A percentile compares a stretch with the other conserved stretches of the same genome.
These are phyloP conservation scores for Epinephelus moara DNA, from an alignment of 2,113 vertebrate genomes.

Conservation along the genomic window DNA sequence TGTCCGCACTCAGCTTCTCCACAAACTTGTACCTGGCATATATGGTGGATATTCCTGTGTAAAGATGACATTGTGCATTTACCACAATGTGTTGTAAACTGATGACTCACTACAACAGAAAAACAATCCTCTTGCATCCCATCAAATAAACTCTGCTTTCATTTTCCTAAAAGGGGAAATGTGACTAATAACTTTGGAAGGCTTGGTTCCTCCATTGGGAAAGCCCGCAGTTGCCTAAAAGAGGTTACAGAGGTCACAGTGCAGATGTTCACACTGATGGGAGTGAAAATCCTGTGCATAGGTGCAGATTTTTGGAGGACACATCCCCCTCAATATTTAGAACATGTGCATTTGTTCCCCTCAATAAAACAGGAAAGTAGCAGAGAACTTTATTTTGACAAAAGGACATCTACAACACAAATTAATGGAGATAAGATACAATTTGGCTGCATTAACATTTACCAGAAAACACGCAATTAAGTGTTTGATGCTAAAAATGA, in stretches of 20 bases:
- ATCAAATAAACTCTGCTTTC: conserved; percentile 43
- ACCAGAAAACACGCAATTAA: too few relatives aligned
- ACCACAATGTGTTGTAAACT: background rate
- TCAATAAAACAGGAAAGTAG: too few relatives aligned
- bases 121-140: background rate
- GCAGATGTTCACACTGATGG: background rate
- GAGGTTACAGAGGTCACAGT: background rate
- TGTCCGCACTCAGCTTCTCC: conserved; percentile 85
- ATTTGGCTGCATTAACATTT: too few relatives aligned
- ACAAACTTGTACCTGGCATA: conserved; percentile 91
- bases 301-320: too few relatives aligned
- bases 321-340: too few relatives aligned
- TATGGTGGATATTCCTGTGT: conserved; percentile 89
- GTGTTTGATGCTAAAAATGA: too few relatives aligned
- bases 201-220: conserved; percentile 41
- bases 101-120: background rate
- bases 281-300: conserved; percentile 46
- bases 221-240: conserved; percentile 25
- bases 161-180: conserved; percentile 74
- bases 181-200: conserved; percentile 19
- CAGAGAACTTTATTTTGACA: too few relatives aligned
- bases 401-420: too few relatives aligned
- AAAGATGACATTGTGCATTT: background rate
- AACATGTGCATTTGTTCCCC: too few relatives aligned
- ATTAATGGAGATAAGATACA: too few relatives aligned